Evolutionary conservation across 2,888 invertebrate genomes (phyloP).

Genomic region (Resseliella maxima): DNA sequence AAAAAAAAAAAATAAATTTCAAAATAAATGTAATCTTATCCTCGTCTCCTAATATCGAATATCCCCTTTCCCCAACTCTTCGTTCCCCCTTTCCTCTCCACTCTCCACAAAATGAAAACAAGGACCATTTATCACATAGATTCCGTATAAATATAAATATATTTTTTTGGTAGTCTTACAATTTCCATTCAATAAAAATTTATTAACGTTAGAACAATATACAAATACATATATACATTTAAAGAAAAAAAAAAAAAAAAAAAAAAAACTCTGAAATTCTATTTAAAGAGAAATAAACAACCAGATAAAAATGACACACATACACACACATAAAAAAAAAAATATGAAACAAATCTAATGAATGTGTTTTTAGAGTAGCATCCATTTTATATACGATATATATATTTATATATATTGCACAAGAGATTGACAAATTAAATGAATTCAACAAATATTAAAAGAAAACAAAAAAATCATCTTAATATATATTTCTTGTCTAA

Average conservation of each 20-base stretch:
- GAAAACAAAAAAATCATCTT: neutral
- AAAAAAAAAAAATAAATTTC: too few relatives aligned
- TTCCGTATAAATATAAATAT: too few relatives aligned
- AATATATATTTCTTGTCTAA: neutral
- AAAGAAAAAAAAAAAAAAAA: neutral
- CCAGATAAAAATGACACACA: neutral
- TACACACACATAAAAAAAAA: neutral
- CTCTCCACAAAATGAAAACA: too few relatives aligned
- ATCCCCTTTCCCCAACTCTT: too few relatives aligned
- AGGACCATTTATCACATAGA: conserved; percentile 11
- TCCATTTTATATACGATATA: too few relatives aligned
- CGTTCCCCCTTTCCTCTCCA: too few relatives aligned
- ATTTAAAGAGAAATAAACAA: neutral
- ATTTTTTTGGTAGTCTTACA: neutral
- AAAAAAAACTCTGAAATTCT: neutral
- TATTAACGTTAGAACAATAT: neutral
- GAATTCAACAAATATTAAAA: neutral
- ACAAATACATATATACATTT: neutral
- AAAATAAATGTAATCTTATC: too few relatives aligned
- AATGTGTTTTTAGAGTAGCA: conserved; percentile 33
- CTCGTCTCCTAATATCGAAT: too few relatives aligned
- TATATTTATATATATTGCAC: neutral
- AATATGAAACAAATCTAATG: neutral
- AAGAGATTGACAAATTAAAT: neutral
- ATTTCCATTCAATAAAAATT: neutral